phyloP scores from a whole-genome alignment of 2,888 invertebrate species.

The Drosophila borborema region DNA sequence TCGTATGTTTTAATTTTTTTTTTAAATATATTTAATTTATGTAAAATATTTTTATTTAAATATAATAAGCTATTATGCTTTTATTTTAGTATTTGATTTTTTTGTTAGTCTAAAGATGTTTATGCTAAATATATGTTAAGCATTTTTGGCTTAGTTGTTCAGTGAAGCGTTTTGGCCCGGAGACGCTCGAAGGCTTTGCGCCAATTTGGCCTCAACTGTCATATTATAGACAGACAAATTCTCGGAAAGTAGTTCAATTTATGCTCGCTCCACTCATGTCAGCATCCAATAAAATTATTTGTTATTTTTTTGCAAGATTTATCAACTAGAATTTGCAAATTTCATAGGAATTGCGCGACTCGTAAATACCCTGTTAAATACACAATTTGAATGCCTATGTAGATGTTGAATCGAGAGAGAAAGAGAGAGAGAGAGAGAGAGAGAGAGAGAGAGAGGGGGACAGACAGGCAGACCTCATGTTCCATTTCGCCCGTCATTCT shows the following conservation, averaged over 20 bases:
- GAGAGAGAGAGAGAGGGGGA: not conserved
- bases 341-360: not conserved
- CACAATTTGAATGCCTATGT: too few relatives aligned
- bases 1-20: not conserved
- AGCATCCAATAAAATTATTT: not conserved
- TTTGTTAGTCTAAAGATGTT: not conserved
- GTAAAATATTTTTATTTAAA: not conserved
- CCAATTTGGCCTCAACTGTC: conserved; percentile 5
- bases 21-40: not conserved
- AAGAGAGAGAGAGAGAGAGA: not conserved
- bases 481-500: too few relatives aligned
- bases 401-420: too few relatives aligned
- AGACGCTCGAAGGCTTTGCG: not conserved
- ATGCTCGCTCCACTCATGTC: not conserved
- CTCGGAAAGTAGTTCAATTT: not conserved
- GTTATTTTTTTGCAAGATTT: not conserved
- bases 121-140: conserved; percentile 1
- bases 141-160: not conserved
- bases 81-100: not conserved
- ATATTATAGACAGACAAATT: not conserved
- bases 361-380: not conserved
- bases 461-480: too few relatives aligned
- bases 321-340: not conserved
- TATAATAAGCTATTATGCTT: not conserved
- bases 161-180: not conserved